Base-by-base conservation (phyloP, 2,888 invertebrate genomes). In the Pherbina coryleti region DNA sequence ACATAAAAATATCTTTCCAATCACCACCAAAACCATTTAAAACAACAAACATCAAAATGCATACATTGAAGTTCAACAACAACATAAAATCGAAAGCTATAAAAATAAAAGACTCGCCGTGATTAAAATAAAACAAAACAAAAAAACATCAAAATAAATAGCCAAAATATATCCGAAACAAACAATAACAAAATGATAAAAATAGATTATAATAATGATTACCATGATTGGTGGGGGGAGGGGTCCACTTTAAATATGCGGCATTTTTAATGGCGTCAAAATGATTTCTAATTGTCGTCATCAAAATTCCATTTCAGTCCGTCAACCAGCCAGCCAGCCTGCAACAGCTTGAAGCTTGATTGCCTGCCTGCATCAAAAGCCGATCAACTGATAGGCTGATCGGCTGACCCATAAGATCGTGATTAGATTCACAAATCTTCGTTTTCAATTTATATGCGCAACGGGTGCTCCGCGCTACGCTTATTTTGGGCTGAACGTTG, bases 191-290 rank as follows among this genome's bases (percentile, higher is more conserved):
- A 53, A 25, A 31, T n/a, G 31, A 70, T 17, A 28, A 55, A 55
- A 28, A 25, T 14, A 53, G 55, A 14, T 17, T 34, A 75, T 2
- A 75, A 57, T 28, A 69, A 60, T 25, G 8, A 11, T 37, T 8
- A 8, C 5, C 37, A 37, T 5, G 8, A 8, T 8, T 7, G 37
- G 1, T 8, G 37, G 37, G 37, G 5, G 37, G 37, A 8, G 8
- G 37, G 37, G 37, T 5, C 1, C 1, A 14, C 5, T 3, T 37
- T 34, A 75, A 37, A 31, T 49, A 69, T 69, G 60, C 57, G 22
- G 70, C 70, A 64, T 76, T 72, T 44, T 78, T 79, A 76, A 79
- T 79, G 76, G 79, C 79, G 79, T 79, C 64, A 79, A 79, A 79
- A 79, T 74, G 79, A 74, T 76, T 60, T 70, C 79, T 79, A 79